Evolutionary conservation across 2,888 invertebrate genomes (phyloP).

Genomic region (Drosophila falleni): DNA sequence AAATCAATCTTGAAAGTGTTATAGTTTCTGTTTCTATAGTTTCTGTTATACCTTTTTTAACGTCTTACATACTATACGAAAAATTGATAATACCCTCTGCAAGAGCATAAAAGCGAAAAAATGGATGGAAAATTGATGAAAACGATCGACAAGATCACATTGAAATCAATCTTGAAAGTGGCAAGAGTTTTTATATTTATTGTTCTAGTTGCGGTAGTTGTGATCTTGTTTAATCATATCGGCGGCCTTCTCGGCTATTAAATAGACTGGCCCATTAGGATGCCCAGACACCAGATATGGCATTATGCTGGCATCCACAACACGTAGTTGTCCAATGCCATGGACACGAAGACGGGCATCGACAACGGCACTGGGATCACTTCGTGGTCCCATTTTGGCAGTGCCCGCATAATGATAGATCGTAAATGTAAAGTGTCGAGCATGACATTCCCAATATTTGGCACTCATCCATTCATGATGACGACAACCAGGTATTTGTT

Average conservation of each 20-base stretch:
- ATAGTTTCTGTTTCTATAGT: no score
- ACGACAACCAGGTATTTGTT: conserved; percentile 87
- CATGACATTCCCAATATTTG: conserved; percentile 89
- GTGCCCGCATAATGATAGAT: conserved; percentile 88
- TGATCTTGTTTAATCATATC: conserved; percentile 87
- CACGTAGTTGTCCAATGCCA: conserved; percentile 86
- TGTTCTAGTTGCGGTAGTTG: conserved; percentile 59
- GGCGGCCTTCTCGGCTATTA: conserved; percentile 87
- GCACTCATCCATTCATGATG: conserved; percentile 85
- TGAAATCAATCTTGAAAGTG: background rate
- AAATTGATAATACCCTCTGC: background rate
- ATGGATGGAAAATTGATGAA: background rate
- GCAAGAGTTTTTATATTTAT: conserved; percentile 2
- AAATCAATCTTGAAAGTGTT: background rate
- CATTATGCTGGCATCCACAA: conserved; percentile 87
- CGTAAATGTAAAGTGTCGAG: conserved; percentile 87
- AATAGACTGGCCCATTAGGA: conserved; percentile 87
- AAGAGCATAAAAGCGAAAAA: background rate
- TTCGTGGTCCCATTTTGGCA: conserved; percentile 88
- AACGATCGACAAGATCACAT: background rate
- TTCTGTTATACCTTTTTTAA: background rate
- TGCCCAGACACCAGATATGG: conserved; percentile 86
- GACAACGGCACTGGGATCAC: conserved; percentile 88
- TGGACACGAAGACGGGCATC: conserved; percentile 87
- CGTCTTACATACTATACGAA: background rate